Evolutionary conservation across 1,140 invertebrate species (phyloP), one percentile per base, ranked within the genome.

Genomic region (Drosophila sturtevanti): DNA sequence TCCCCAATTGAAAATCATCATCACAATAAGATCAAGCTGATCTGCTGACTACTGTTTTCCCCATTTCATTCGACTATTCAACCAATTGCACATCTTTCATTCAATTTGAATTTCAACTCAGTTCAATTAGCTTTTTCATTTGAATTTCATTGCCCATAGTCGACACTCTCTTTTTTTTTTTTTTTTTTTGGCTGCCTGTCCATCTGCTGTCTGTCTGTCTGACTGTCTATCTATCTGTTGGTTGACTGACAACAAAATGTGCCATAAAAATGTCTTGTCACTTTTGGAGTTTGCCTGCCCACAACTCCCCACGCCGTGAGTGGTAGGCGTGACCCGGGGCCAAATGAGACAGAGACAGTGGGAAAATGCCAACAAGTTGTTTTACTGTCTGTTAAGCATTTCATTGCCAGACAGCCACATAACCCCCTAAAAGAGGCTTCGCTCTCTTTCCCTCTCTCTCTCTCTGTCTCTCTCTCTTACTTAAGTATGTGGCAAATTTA

Each of bases 401-500:
- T 77, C 73, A 76, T 76, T 76, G 68, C 72, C 60, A 61, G 51
- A 41, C 60, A 72, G 64, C 58, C 67, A 27, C 44, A 11, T 58
- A 60, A 14, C 6, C 58, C 31, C 34, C 34, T 1, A 56, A 56
- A 60, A 60, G 9, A 16, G n/a, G 11, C 41, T 48, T 16, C 16
- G 18, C 41, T 48, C 14, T 16, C 27, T 34, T 12, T 18, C 12
- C 44, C 61, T 41, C n/a, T n/a, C n/a, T n/a, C n/a, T n/a, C n/a
- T n/a, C n/a, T n/a, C n/a, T n/a, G n/a, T n/a, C n/a, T n/a, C n/a
- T n/a, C n/a, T n/a, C n/a, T n/a, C n/a, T 54, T 61, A 58, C 38
- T 35, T 65, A 68, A 76, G 65, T 71, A 80, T 86, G 77, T 85
- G 77, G 75, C 58, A 87, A 79, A 87, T 79, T 89, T 79, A 87